phyloP scores from a whole-genome alignment of 2,888 invertebrate species.

The Ecdyonurus torrentis region DNA sequence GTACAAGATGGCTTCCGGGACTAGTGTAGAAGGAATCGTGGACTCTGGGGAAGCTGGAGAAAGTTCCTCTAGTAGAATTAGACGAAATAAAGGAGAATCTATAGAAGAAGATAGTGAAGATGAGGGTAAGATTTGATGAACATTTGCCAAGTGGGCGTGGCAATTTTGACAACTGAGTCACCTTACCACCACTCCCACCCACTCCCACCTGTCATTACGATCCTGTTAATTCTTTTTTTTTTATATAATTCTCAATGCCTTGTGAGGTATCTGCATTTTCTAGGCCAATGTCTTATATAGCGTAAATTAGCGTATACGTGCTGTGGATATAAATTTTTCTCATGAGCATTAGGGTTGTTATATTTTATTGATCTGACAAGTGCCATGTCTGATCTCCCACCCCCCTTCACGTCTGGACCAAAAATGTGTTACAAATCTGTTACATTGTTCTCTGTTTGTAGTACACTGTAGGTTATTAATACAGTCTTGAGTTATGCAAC shows the following conservation, averaged over 20 bases:
- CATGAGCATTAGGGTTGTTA: background rate
- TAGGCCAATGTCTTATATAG: background rate
- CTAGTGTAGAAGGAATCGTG: constrained; percentile 57
- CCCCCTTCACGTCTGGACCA: background rate
- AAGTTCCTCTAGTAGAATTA: constrained; percentile 3
- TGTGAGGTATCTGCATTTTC: background rate
- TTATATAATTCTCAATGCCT: no score
- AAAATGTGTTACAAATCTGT: background rate
- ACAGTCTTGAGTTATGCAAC: no score
- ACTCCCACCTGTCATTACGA: background rate
- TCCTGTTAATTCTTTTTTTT: background rate
- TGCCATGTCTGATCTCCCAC: background rate
- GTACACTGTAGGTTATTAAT: no score
- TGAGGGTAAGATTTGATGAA: constrained; percentile 5
- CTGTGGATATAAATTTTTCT: background rate
- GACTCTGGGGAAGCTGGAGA: constrained; percentile 5
- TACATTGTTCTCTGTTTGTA: background rate
- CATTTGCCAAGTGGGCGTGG: background rate
- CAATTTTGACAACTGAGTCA: background rate
- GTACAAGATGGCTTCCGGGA: constrained; percentile 64
- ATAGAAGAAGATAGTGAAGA: constrained; percentile 9
- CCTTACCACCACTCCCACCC: background rate
- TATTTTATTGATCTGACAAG: background rate
- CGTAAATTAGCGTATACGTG: background rate
- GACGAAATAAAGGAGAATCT: background rate